A percentile compares a stretch with the other conserved stretches of the same genome.
Conservation (phyloP, 2,113 vertebrate genomes). For the Vimba vimba region DNA sequence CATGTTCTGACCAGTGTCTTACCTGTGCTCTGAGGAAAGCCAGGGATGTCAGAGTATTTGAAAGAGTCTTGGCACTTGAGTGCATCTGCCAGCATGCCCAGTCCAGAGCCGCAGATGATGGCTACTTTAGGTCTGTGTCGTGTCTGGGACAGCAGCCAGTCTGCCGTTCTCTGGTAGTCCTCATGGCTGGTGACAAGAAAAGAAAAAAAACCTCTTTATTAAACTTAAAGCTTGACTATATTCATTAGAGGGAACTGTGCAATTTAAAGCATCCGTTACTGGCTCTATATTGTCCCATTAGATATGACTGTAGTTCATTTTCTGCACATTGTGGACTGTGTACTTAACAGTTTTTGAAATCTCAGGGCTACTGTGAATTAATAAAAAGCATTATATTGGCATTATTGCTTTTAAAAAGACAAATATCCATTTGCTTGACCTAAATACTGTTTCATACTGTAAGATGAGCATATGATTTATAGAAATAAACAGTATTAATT, state of each 20-base stretch:
- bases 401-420: background rate
- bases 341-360: background rate
- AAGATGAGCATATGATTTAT: background rate
- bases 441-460: background rate
- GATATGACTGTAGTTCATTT: background rate
- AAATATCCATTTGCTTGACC: background rate
- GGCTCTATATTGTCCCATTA: background rate
- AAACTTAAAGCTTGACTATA: background rate
- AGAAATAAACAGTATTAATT: background rate
- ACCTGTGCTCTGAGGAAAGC: constrained; percentile 84
- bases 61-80: constrained; percentile 75
- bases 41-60: constrained; percentile 78
- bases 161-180: constrained; percentile 79
- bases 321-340: background rate
- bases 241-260: background rate
- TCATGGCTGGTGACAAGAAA: constrained; percentile 68
- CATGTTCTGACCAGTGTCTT: background rate
- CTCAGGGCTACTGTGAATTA: background rate
- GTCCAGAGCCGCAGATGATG: constrained; percentile 82
- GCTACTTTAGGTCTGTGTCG: constrained; percentile 78
- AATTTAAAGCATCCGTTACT: background rate
- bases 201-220: background rate
- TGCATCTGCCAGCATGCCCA: constrained; percentile 78
- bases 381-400: background rate
- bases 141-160: constrained; percentile 77